A percentile compares a stretch with the other conserved stretches of the same genome.
Evolutionary conservation across 2,888 invertebrate species (phyloP).

Genomic region (Himalopsyche tibetana): DNA sequence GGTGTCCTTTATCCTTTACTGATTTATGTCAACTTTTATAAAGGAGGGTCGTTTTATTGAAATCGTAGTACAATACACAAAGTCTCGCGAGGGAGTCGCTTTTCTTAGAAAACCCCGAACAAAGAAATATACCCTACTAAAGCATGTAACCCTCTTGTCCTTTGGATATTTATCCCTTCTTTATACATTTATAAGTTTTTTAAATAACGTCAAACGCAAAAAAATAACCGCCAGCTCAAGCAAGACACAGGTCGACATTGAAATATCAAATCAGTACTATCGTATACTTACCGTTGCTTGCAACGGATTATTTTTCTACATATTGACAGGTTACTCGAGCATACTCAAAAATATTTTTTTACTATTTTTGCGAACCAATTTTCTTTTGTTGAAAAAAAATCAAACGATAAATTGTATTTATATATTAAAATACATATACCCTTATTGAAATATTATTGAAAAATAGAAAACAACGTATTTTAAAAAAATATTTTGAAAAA

Average conservation of each 20-base stretch:
- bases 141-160: slow-evolving; percentile 59
- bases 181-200: slow-evolving; percentile 34
- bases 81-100: slow-evolving; percentile 46
- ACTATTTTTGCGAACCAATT: no score
- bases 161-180: slow-evolving; percentile 49
- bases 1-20: slow-evolving; percentile 59
- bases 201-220: slow-evolving; percentile 24
- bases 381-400: no score
- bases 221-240: not conserved
- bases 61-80: slow-evolving; percentile 59
- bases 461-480: no score
- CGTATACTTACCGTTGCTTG: no score
- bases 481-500: no score
- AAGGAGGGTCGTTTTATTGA: slow-evolving; percentile 59
- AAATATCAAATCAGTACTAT: not conserved
- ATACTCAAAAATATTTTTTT: no score
- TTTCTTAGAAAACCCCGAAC: slow-evolving; percentile 55
- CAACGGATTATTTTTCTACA: no score
- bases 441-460: no score
- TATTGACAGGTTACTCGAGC: no score
- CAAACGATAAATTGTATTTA: no score
- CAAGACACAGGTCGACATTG: slow-evolving; percentile 27
- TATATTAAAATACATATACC: no score
- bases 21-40: slow-evolving; percentile 60
- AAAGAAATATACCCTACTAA: slow-evolving; percentile 55